Base-by-base conservation (phyloP, 2,888 invertebrate genomes). In the Coronaproctus castanopsis region DNA sequence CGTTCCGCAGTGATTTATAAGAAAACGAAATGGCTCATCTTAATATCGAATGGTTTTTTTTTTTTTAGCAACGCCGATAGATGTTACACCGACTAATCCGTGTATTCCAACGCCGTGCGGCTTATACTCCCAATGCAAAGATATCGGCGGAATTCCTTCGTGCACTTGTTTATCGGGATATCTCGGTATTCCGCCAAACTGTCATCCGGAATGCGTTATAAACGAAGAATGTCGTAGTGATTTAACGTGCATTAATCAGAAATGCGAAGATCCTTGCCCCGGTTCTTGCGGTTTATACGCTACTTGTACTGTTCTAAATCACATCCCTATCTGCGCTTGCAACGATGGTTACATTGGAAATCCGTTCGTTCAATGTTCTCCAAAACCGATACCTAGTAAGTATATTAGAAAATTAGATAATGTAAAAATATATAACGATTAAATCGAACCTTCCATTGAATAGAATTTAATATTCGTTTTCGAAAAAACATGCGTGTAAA, bases 61-160 rank as follows among this genome's bases (percentile, higher is more conserved):
- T 54, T 21, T 48, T 54, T 51, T 10, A 62, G 62, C 52, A 19
- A 54, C 59, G 18, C 61, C 54, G 36, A 57, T 56, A 55, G 62
- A 57, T 24, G 51, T 51, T 53, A 57, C 53, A 36, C 57, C 55
- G n/a, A 20, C 22, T n/a, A 62, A 64, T 52, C 75, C 75, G 2
- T 87, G 87, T 68, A 68, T 79, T 57, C 85, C 85, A 23, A 81
- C 83, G 50, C 85, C 86, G 1, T 87, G 87, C 68, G 87, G 87
- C 23, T 78, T 80, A 24, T 82, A 84, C 69, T 80, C 86, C 2
- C 76, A 82, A 67, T 87, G 87, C 67, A 76, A 78, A 59, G 78
- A 81, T 64, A 71, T 77, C 19, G 78, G 80, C 62, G 78, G 78
- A 48, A 73, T 75, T 21, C 82, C 85, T 49, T 80, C 82, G 49